phyloP scores from a whole-genome alignment of 2,113 vertebrate genomes.

The Polypterus bichir region DNA sequence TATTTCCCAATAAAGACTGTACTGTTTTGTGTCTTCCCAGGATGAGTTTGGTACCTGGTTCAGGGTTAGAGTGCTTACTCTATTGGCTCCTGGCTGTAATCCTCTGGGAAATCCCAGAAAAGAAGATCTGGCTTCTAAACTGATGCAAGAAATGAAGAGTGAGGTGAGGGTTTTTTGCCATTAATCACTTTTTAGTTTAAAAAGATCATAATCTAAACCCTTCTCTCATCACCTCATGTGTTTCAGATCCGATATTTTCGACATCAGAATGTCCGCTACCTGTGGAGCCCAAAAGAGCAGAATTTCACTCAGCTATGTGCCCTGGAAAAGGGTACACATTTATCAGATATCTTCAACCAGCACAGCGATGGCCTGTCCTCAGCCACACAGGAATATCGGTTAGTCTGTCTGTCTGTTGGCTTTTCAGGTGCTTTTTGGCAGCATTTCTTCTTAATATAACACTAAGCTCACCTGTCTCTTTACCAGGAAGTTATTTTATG shows the following conservation, averaged over 20 bases:
- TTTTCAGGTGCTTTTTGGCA: too few relatives aligned
- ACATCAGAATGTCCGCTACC: constrained; percentile 19
- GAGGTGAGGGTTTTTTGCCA: constrained; percentile 2
- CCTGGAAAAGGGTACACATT: constrained; percentile 12
- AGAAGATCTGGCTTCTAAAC: not conserved
- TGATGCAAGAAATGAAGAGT: not conserved
- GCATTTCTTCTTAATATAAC: constrained; percentile 2
- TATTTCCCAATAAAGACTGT: not conserved
- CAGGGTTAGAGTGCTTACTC: constrained; percentile 2
- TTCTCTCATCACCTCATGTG: not conserved
- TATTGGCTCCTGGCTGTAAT: constrained; percentile 9
- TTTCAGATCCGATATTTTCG: constrained; percentile 18
- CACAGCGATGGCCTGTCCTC: constrained; percentile 10
- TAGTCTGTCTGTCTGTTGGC: not conserved
- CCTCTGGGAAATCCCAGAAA: constrained; percentile 7
- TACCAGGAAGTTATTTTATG: constrained; percentile 22
- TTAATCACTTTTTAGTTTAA: not conserved
- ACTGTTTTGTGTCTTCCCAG: not conserved
- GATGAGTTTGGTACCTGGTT: constrained; percentile 18
- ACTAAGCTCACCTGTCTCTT: constrained; percentile 4
- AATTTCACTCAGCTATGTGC: constrained; percentile 13
- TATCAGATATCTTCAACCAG: constrained; percentile 7
- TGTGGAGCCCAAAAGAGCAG: constrained; percentile 17
- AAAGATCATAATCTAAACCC: too few relatives aligned
- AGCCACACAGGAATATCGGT: constrained; percentile 19